phyloP scores from a whole-genome alignment of 2,888 invertebrate genomes.

The Heteropelma amictum region DNA sequence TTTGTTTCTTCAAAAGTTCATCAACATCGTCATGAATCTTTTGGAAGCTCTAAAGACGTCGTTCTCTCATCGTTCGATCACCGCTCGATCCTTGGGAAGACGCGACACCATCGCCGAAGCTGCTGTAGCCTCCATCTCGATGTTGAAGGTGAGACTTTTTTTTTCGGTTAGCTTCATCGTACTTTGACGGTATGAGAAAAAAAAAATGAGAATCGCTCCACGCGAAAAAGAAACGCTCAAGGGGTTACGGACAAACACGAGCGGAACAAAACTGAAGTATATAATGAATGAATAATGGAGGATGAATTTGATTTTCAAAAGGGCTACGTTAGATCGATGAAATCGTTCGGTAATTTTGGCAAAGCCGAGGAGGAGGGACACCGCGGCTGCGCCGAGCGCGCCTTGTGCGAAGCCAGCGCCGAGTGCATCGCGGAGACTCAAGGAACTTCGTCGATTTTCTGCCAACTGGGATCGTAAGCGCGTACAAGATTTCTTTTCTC shows the following conservation, averaged over 20 bases:
- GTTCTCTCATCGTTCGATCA: slow-evolving; percentile 92
- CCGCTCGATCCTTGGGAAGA: slow-evolving; percentile 90
- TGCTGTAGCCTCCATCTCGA: slow-evolving; percentile 90
- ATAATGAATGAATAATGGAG: not conserved
- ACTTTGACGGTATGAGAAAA: not conserved
- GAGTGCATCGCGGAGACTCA: slow-evolving; percentile 90
- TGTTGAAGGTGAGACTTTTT: slow-evolving; percentile 83
- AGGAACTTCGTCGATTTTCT: slow-evolving; percentile 88
- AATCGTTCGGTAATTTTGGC: slow-evolving; percentile 79
- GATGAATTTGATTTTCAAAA: slow-evolving; percentile 57
- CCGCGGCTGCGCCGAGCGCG: slow-evolving; percentile 85
- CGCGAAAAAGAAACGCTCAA: too few species aligned
- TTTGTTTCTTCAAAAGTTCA: slow-evolving; percentile 89
- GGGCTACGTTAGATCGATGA: slow-evolving; percentile 89
- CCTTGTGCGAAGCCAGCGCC: slow-evolving; percentile 91
- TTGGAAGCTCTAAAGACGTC: slow-evolving; percentile 95
- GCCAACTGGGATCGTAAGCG: slow-evolving; percentile 95
- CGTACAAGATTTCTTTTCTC: not conserved
- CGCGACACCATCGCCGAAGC: slow-evolving; percentile 95
- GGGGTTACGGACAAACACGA: too few species aligned
- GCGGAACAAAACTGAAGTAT: too few species aligned
- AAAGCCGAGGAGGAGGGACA: slow-evolving; percentile 90
- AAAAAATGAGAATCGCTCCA: too few species aligned
- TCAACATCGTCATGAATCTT: slow-evolving; percentile 94
- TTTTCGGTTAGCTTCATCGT: not conserved